Evolutionary conservation across 1,140 invertebrate genomes (phyloP), one percentile per base, ranked within the genome.

Genomic region (Carcinoscorpius rotundicauda): DNA sequence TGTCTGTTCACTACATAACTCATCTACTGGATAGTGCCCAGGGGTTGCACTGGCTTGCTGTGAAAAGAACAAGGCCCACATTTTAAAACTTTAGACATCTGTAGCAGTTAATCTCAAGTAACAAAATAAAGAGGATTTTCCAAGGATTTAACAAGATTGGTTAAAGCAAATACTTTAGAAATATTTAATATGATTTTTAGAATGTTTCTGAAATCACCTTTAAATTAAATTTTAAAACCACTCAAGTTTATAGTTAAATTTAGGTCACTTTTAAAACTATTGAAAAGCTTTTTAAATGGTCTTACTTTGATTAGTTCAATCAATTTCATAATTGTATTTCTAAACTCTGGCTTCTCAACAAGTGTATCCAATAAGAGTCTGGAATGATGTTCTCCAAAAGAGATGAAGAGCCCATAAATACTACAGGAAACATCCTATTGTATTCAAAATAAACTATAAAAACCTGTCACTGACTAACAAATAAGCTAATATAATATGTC

Each of bases 11-110:
- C 89, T 93, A 61, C 85, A 84, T 0, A 82, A 86, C 77, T 94
- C 92, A 72, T 94, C 87, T 3, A 86, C 81, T 0, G 91, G 90
- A 79, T 89, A 93, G 64, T 86, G 81, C 0, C 91, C 89, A 10
- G 87, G 85, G 64, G 88, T 82, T 64, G 84, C 84, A 10, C 87
- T 87, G 73, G 89, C 92, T 61, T 84, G 80, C 75, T 79, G 67
- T 53, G 71, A 71, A 57, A 9, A 58, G 6, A 52, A 59, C 57
- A 57, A 61, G n/a, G 3, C 29, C n/a, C 53, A 55, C 3, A 8
- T 55, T 55, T 55, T 29, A 29, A 29, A 29, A 29, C 29, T 2
- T 29, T 29, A 29, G 29, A 29, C 29, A 29, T 29, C 29, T 29
- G 29, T 29, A 29, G 29, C 29, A 29, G 29, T 29, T 29, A 29